Base-by-base conservation (phyloP, 2,888 invertebrate species). In the Agonopterix alstromeriana region DNA sequence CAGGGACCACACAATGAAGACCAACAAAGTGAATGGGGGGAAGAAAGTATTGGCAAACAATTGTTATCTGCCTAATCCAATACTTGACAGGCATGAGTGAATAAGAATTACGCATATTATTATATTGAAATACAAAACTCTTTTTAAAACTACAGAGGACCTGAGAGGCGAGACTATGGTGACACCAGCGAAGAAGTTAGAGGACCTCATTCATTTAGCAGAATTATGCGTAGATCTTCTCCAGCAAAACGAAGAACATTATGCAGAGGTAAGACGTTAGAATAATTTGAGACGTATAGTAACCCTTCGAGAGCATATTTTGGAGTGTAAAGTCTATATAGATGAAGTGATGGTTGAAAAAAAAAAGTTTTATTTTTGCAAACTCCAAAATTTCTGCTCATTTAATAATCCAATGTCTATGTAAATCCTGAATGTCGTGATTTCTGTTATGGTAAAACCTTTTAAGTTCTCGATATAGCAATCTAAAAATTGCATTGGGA, bases 241-340 rank as follows among this genome's bases (percentile, higher is more conserved):
- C 56, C 99, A 99, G 83, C 99, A 99, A 86, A 99, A 99, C 78
- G 99, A 99, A 90, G 99, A 99, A 84, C 98, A 99, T 82, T 99
- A 99, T 87, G 98, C 99, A 59, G 99, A 99, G 97, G 99, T 99
- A 92, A 89, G 46, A 36, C 48, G 48, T 10, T 42, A 1, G 12
- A 9, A 41, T 10, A 46, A 87, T 70, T 35, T 42, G 10, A 47
- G 48, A 48, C 45, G 47, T 49, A 52, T 53, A 51, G 47, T 48
- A 42, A 50, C 48, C 48, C 40, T 47, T 48, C 50, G 11, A 11
- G 45, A 56, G 50, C 53, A 58, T 50, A 58, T 59, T 67, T 67
- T 65, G 63, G 65, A 73, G 63, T 54, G 55, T 62, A 51, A 56
- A 12, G 10, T 49, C 36, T 45, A 47, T 41, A 45, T 36, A 8